Conservation (phyloP, 2,113 vertebrate genomes). For the Propithecus coquereli region DNA sequence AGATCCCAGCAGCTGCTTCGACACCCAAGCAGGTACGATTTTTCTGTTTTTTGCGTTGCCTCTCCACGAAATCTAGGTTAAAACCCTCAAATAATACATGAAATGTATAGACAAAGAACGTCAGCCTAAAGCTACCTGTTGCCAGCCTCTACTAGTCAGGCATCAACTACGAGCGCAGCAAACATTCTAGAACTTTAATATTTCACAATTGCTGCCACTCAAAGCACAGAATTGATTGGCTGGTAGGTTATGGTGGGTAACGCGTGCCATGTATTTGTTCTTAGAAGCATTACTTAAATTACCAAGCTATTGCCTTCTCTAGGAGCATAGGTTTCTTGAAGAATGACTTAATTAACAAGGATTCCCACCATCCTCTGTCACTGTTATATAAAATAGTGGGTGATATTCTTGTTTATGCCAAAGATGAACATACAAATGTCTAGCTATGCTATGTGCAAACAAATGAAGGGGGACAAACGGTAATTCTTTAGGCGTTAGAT, state of each 20-base stretch:
- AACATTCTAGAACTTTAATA: neutral
- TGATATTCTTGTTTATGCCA: neutral
- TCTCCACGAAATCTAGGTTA: neutral
- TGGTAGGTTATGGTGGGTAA: neutral
- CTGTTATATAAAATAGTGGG: neutral
- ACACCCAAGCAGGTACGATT: neutral
- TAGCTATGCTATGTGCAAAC: neutral
- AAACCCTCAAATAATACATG: neutral
- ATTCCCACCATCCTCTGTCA: neutral
- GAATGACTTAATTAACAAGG: too few species aligned
- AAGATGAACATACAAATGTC: neutral
- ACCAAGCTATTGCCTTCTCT: neutral
- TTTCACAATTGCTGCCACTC: neutral
- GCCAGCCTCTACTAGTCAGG: neutral
- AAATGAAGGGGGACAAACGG: neutral
- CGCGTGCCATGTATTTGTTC: neutral
- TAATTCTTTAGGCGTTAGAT: neutral
- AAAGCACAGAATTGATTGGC: neutral
- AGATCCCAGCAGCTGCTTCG: slow-evolving; percentile 39
- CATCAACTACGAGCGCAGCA: neutral
- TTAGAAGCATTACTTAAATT: neutral
- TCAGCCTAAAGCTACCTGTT: neutral
- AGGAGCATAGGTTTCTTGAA: too few species aligned
- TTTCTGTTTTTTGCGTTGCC: neutral
- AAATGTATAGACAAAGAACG: too few species aligned